These are phyloP conservation scores for Lasioglossum morio DNA, from an alignment of 2,888 invertebrate genomes.

Conservation along the genomic window DNA sequence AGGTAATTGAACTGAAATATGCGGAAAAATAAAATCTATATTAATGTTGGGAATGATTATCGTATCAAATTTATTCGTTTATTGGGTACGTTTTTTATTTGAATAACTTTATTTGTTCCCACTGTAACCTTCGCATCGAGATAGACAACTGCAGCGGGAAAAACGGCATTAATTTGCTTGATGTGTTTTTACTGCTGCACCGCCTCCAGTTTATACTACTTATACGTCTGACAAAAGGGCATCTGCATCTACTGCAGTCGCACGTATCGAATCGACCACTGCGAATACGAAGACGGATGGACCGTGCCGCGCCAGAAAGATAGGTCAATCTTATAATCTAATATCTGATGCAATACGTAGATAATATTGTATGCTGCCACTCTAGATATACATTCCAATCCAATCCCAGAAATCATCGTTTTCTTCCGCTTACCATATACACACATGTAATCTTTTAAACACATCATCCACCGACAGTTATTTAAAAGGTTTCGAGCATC, in stretches of 20 bases:
- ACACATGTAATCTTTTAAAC: background rate
- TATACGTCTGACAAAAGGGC: conserved; percentile 28
- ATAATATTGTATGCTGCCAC: conserved; percentile 3
- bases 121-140: background rate
- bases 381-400: background rate
- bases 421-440: background rate
- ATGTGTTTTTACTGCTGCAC: background rate
- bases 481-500: background rate
- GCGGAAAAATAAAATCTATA: conserved; percentile 11
- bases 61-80: conserved; percentile 13
- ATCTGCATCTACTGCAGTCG: conserved; percentile 42
- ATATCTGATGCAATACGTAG: background rate
- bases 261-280: conserved; percentile 47
- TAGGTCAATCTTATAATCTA: conserved; percentile 7
- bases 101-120: background rate
- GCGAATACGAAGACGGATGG: conserved; percentile 11
- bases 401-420: background rate
- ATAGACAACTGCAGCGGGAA: background rate
- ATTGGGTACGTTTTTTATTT: background rate
- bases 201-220: background rate
- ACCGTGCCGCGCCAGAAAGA: background rate
- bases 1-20: conserved; percentile 51
- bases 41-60: conserved; percentile 12
- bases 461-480: background rate
- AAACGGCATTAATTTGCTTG: background rate